phyloP scores from a whole-genome alignment of 64 coral and sea anemone species.

The Trachythela sp. region DNA sequence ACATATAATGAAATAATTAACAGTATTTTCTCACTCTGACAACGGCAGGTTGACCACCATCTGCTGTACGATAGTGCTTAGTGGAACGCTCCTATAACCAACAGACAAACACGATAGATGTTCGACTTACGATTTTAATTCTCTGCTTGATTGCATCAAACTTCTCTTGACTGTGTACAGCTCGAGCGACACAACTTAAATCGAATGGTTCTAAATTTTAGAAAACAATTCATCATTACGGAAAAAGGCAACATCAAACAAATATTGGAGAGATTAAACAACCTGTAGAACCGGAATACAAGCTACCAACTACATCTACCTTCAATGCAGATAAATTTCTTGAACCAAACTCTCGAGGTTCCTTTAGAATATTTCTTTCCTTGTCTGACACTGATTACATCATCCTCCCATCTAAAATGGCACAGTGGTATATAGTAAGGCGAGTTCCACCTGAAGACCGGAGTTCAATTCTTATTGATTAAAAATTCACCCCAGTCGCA shows the following conservation, averaged over 20 bases:
- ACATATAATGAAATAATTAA: too few species aligned
- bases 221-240: neutral
- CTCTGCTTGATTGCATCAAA: constrained; percentile 14
- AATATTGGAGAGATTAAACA: neutral
- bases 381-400: neutral
- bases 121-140: constrained; percentile 7
- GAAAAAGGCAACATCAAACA: neutral
- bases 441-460: too few species aligned
- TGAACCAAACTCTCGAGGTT: neutral
- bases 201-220: neutral
- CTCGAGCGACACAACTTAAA: neutral
- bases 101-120: too few species aligned
- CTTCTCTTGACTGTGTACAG: neutral
- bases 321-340: constrained; percentile 25
- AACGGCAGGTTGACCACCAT: too few species aligned
- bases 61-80: too few species aligned
- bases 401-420: neutral
- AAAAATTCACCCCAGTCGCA: too few species aligned
- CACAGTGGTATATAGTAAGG: neutral
- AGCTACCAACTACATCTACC: neutral
- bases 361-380: neutral
- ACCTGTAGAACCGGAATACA: too few species aligned
- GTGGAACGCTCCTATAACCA: too few species aligned
- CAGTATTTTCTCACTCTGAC: too few species aligned
- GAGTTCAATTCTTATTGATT: too few species aligned